Conservation (phyloP, 2,113 vertebrate genomes). For the Melanocharis versteri region DNA sequence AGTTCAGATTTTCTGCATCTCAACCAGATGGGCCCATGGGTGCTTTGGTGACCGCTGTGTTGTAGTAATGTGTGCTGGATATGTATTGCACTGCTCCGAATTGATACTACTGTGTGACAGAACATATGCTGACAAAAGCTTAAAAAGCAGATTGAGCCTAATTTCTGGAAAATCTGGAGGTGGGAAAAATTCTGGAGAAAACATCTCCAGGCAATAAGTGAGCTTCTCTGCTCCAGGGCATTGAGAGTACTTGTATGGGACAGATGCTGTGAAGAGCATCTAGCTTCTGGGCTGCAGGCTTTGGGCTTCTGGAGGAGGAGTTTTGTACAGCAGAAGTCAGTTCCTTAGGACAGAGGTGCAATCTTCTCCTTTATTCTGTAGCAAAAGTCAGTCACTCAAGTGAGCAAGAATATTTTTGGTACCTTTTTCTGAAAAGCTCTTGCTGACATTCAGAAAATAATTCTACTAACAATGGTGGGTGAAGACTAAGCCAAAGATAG, state of each 20-base stretch:
- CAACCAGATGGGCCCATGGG: accelerated
- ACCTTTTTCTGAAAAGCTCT: background rate
- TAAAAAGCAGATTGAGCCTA: background rate
- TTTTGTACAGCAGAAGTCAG: background rate
- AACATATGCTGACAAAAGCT: background rate
- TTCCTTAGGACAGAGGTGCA: background rate
- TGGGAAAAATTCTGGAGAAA: background rate
- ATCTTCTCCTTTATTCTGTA: background rate
- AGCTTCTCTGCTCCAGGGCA: background rate
- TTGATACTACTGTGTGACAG: background rate
- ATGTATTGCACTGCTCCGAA: background rate
- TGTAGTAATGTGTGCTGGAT: background rate
- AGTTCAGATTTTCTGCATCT: background rate
- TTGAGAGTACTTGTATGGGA: background rate
- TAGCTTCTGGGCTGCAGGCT: background rate
- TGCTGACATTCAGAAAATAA: background rate
- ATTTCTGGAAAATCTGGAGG: background rate
- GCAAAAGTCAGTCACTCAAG: background rate
- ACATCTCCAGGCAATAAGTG: background rate
- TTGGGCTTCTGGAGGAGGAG: background rate
- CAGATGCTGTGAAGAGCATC: background rate
- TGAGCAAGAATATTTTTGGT: background rate
- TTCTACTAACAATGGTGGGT: background rate
- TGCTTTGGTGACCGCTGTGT: background rate
- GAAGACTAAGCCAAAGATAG: background rate